Base-by-base conservation (phyloP, 2,113 vertebrate genomes). In the Trochalopteron elliotii region DNA sequence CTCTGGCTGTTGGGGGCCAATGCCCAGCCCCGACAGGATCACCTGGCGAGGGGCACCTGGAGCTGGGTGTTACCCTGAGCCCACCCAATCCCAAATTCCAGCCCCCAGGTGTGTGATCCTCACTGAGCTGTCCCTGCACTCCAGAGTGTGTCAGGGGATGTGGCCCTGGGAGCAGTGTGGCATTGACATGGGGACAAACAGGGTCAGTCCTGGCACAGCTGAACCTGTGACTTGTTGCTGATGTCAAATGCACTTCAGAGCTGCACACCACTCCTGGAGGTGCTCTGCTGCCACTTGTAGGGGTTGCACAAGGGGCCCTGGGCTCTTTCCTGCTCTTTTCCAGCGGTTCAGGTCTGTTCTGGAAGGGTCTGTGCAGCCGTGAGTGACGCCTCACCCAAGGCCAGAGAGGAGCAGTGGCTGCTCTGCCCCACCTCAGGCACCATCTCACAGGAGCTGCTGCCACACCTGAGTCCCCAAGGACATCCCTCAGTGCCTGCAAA, bases 371-470 rank as follows among this genome's bases (percentile, higher is more conserved):
- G 33, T 6, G 33, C 31, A 55, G 81, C 64, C 1, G 0, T 9
- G 60, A 40, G 21, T 16, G 47, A 31, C 0, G 0, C 22, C 56
- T 45, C 23, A 0, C 2, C 60, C 9, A 17, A 6, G 50, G 60
- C 77, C 12, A 15, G 11, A 24, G 52, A 37, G 67, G 67, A 44
- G 9, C 31, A 8, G 52, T 0, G 24, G 52, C 89, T 33, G 61
- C 90, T 31, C 37, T 23, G 52, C 47, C 56, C 12, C 78, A 8
- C 81, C 69, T 14, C 24, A 8, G 44, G 47, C 5, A 5, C 19
- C 1, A 2, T 19, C 60, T 15, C 61, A 16, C 8, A 0, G 27
- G 14, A 4, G 10, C 70, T 53, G 64, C 57, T 0, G 0, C 4
- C 22, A 22, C 82, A 24, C 30, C 57, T 2, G 24, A 11, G 20